These are phyloP conservation scores for Sinodicranocentrus sp. DNA, from an alignment of 2,888 invertebrate species.

Conservation along the genomic window DNA sequence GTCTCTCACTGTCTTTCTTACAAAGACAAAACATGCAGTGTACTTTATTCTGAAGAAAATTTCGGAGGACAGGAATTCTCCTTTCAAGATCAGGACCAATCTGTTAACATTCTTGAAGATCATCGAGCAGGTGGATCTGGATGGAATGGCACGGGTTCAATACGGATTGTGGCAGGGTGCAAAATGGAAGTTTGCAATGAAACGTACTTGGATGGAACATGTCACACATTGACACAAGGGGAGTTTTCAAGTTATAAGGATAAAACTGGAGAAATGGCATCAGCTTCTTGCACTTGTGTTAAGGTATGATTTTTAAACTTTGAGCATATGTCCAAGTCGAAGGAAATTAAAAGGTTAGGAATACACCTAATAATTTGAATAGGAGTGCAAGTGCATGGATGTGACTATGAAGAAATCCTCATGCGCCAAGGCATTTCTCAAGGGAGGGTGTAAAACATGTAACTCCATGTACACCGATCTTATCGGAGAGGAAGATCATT, in stretches of 20 bases:
- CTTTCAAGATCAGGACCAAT: conserved; percentile 16
- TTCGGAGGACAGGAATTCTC: neutral
- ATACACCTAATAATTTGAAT: neutral
- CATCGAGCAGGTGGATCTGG: neutral
- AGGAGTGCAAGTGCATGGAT: conserved; percentile 57
- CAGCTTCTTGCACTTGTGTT: conserved; percentile 18
- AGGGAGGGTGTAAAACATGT: conserved; percentile 55
- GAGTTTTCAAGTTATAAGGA: neutral
- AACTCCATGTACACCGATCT: conserved; percentile 46
- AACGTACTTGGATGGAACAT: conserved; percentile 34
- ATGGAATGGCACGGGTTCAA: conserved; percentile 29
- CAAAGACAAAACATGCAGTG: conserved; percentile 20
- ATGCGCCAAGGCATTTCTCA: conserved; percentile 44
- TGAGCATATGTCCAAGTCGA: neutral
- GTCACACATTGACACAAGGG: neutral
- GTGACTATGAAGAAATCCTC: conserved; percentile 33
- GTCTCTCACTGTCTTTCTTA: neutral
- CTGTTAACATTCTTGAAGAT: conserved; percentile 30
- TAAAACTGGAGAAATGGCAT: neutral
- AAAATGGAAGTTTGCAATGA: conserved; percentile 29
- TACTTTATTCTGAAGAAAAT: conserved; percentile 1
- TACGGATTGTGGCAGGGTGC: conserved; percentile 6
- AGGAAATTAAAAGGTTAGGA: neutral
- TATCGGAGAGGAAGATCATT: neutral
- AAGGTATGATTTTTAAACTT: conserved; percentile 2